A percentile compares a stretch with the other conserved stretches of the same genome.
These are phyloP conservation scores for Protodeltote pygarga DNA, from an alignment of 2,888 invertebrate genomes.

Conservation along the genomic window DNA sequence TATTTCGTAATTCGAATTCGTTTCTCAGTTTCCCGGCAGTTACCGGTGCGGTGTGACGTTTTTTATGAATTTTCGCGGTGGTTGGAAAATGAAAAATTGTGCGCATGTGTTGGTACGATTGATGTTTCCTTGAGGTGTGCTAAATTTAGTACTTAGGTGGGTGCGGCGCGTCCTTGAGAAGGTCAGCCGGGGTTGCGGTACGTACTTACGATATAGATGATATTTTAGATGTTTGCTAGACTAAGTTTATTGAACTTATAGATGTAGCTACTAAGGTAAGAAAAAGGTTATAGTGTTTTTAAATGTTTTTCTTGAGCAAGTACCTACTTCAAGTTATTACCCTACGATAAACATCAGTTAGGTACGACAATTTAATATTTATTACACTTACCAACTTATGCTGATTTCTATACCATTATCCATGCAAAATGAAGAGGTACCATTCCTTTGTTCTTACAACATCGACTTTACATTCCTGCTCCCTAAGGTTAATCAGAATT, in stretches of 20 bases:
- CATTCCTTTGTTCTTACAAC: no score
- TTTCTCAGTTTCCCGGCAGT: slow-evolving; percentile 53
- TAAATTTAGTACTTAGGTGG: slow-evolving; percentile 81
- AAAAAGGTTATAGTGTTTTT: not conserved
- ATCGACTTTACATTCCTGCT: no score
- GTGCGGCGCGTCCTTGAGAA: slow-evolving; percentile 72
- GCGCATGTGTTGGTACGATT: slow-evolving; percentile 85
- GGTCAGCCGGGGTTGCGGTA: slow-evolving; percentile 55
- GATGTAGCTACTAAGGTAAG: not conserved
- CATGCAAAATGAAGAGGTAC: no score
- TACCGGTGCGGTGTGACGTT: slow-evolving; percentile 42
- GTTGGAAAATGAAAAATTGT: slow-evolving; percentile 63
- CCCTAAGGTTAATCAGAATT: no score
- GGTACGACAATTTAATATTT: no score
- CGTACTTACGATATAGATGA: slow-evolving; percentile 8
- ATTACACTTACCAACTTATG: no score
- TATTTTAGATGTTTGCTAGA: slow-evolving; percentile 11
- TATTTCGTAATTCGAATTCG: slow-evolving; percentile 53
- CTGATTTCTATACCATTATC: no score
- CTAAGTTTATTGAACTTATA: slow-evolving; percentile 15
- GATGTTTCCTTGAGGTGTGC: slow-evolving; percentile 86
- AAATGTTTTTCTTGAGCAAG: not conserved
- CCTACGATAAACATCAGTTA: no score
- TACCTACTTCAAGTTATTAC: no score
- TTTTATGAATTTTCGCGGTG: slow-evolving; percentile 45